phyloP scores from a whole-genome alignment of 1,140 invertebrate genomes.

The Caenorhabditis latens region DNA sequence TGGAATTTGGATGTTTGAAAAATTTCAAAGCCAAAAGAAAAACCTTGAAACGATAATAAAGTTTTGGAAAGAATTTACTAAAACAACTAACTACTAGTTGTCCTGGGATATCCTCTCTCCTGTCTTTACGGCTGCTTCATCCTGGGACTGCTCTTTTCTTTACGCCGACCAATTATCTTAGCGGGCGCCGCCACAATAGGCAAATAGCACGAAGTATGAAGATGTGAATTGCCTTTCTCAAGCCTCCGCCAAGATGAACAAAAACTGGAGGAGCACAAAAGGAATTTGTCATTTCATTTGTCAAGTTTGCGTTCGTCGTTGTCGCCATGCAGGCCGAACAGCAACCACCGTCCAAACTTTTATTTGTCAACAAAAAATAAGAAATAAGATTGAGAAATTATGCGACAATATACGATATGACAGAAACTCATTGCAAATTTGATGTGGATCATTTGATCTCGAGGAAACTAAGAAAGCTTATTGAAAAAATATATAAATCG shows the following conservation, averaged over 20 bases:
- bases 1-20: too few relatives aligned
- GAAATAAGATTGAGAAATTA: constrained; percentile 10
- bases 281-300: constrained; percentile 41
- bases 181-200: constrained; percentile 36
- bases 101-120: constrained; percentile 33
- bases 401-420: not conserved
- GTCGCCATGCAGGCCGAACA: not conserved
- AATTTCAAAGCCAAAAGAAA: too few relatives aligned
- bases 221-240: constrained; percentile 41
- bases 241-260: constrained; percentile 7
- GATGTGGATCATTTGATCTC: too few relatives aligned
- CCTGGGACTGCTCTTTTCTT: constrained; percentile 25
- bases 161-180: constrained; percentile 53
- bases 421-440: too few relatives aligned
- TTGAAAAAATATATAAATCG: too few relatives aligned
- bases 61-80: not conserved
- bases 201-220: constrained; percentile 37
- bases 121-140: constrained; percentile 43
- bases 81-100: constrained; percentile 42
- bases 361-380: constrained; percentile 46
- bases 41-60: too few relatives aligned
- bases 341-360: not conserved
- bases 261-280: constrained; percentile 29
- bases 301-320: constrained; percentile 13
- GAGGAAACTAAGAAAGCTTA: too few relatives aligned